phyloP scores from a whole-genome alignment of 2,113 vertebrate species.

The Pterocles gutturalis region DNA sequence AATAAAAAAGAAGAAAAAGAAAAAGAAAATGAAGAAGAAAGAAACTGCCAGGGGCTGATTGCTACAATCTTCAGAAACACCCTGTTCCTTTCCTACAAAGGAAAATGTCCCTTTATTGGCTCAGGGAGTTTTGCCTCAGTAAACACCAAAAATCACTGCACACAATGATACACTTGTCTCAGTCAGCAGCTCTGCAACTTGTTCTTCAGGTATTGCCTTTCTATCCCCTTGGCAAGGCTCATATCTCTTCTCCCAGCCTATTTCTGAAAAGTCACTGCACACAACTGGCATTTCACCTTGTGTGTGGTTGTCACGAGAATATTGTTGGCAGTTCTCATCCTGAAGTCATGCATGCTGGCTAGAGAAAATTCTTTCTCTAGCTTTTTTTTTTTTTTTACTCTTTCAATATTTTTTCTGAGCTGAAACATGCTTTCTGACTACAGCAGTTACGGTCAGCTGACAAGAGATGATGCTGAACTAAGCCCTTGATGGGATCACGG shows the following conservation, averaged over 20 bases:
- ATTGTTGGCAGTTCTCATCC: neutral
- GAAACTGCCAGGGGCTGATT: neutral
- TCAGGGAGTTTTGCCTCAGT: neutral
- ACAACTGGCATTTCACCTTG: neutral
- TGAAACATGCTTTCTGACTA: neutral
- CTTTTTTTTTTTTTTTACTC: neutral
- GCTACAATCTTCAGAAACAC: neutral
- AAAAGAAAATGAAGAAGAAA: no score
- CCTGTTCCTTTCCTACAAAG: neutral
- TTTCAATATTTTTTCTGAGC: neutral
- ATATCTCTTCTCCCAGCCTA: conserved; percentile 9
- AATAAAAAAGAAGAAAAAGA: no score
- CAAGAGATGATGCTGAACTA: neutral
- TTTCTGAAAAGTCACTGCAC: conserved; percentile 54
- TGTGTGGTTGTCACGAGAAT: neutral
- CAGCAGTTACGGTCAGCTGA: neutral
- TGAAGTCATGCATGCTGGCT: neutral
- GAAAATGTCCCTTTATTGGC: neutral
- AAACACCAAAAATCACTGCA: conserved; percentile 33
- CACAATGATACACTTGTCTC: neutral
- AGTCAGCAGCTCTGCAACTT: neutral
- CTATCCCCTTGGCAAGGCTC: neutral
- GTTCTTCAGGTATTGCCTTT: conserved; percentile 8
- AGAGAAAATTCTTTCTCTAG: neutral
- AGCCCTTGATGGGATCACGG: neutral